A percentile compares a stretch with the other conserved stretches of the same genome.
Evolutionary conservation across 2,797 vertebrate species (phyloP).

Genomic region (Galaxias olidus): DNA sequence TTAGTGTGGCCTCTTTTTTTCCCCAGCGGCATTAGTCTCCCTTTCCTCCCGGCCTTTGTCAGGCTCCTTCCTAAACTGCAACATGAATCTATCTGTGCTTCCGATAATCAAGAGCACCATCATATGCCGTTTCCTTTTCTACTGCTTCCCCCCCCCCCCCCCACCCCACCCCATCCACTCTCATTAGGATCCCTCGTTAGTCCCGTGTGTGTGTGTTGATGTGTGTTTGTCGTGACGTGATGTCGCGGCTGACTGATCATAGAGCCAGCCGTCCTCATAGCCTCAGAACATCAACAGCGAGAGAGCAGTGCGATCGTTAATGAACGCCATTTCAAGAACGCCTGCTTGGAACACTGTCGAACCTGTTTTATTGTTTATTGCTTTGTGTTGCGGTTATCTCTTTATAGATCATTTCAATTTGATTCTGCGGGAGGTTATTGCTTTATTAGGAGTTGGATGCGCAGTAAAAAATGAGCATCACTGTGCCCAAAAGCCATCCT

Average conservation of each 20-base stretch:
- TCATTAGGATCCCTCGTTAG: slow-evolving; percentile 55
- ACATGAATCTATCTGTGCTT: no score
- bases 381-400: no score
- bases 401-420: no score
- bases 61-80: no score
- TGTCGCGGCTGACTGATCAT: slow-evolving; percentile 55
- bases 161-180: background rate
- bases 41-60: no score
- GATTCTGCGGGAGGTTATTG: no score
- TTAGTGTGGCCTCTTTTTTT: no score
- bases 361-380: background rate
- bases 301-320: slow-evolving; percentile 40
- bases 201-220: slow-evolving; percentile 9
- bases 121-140: slow-evolving; percentile 30
- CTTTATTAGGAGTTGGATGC: no score
- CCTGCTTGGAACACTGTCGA: slow-evolving; percentile 36
- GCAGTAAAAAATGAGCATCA: background rate
- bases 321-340: slow-evolving; percentile 46
- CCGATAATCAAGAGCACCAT: no score
- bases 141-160: slow-evolving; percentile 24
- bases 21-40: no score
- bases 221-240: background rate
- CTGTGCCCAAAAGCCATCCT: slow-evolving; percentile 17
- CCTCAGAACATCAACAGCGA: slow-evolving; percentile 48
- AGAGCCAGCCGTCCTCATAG: slow-evolving; percentile 49